These are phyloP conservation scores for Rhinoptilus africanus DNA, from an alignment of 2,113 vertebrate species.

Conservation along the genomic window DNA sequence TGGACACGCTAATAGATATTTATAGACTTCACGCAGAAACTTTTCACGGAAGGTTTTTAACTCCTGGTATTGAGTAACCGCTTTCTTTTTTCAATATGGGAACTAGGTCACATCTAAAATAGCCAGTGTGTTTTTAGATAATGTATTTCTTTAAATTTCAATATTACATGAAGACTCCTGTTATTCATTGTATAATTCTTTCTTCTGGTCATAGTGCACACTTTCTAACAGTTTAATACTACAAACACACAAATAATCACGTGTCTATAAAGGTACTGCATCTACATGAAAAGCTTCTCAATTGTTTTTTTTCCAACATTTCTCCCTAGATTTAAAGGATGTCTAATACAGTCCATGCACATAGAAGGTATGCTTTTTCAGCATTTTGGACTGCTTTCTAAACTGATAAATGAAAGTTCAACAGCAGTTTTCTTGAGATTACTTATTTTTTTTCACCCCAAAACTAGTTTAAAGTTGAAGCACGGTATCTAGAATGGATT, in stretches of 20 bases:
- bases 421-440: constrained; percentile 1
- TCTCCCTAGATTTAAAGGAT: neutral
- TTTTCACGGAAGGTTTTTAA: neutral
- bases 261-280: neutral
- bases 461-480: constrained; percentile 30
- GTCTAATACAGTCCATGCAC: neutral
- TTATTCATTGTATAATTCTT: neutral
- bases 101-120: neutral
- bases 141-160: neutral
- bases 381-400: constrained; percentile 19
- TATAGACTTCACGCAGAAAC: neutral
- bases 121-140: neutral
- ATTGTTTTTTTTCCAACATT: neutral
- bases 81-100: neutral
- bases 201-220: rapidly evolving
- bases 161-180: neutral
- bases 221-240: neutral
- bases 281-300: neutral
- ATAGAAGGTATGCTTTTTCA: neutral
- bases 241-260: neutral
- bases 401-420: constrained; percentile 44
- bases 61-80: neutral
- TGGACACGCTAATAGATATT: neutral
- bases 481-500: neutral
- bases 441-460: neutral